Evolutionary conservation across 1,140 invertebrate genomes (phyloP).

Genomic region (Fopius arisanus): DNA sequence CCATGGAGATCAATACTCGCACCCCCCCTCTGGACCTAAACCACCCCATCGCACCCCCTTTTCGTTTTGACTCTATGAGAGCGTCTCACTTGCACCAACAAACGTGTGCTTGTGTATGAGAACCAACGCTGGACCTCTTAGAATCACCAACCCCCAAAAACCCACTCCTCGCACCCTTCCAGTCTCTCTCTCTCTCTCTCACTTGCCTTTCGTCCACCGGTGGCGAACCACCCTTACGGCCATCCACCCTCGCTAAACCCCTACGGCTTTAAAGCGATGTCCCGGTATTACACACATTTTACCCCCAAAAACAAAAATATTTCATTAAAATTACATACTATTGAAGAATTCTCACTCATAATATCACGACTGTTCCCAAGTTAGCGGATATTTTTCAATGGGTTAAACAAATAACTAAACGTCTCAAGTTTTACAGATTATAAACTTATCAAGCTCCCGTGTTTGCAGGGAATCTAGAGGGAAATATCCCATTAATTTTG

Average conservation of each 20-base stretch:
- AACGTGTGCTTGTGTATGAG: constrained; percentile 47
- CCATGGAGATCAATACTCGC: constrained; percentile 45
- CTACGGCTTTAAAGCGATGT: constrained; percentile 59
- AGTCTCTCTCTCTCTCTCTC: constrained; percentile 25
- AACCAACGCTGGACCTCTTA: constrained; percentile 58
- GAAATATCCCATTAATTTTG: too few relatives aligned
- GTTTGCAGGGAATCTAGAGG: too few relatives aligned
- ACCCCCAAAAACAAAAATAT: too few relatives aligned
- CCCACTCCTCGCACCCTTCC: constrained; percentile 31
- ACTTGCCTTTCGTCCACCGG: constrained; percentile 30
- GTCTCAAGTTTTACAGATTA: too few relatives aligned
- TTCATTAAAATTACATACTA: too few relatives aligned
- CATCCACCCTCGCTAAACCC: constrained; percentile 46
- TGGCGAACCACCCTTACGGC: constrained; percentile 48
- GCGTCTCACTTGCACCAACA: constrained; percentile 19
- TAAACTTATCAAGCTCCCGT: too few relatives aligned
- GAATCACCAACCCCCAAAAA: constrained; percentile 58
- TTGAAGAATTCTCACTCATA: too few relatives aligned
- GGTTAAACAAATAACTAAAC: too few relatives aligned
- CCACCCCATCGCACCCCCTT: constrained; percentile 27
- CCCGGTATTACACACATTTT: constrained; percentile 42
- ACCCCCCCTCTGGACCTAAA: constrained; percentile 57
- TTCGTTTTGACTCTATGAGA: constrained; percentile 9
- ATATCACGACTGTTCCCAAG: too few relatives aligned
- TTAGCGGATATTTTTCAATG: too few relatives aligned